phyloP scores from a whole-genome alignment of 2,888 invertebrate species.

The Megalurothrips usitatus region DNA sequence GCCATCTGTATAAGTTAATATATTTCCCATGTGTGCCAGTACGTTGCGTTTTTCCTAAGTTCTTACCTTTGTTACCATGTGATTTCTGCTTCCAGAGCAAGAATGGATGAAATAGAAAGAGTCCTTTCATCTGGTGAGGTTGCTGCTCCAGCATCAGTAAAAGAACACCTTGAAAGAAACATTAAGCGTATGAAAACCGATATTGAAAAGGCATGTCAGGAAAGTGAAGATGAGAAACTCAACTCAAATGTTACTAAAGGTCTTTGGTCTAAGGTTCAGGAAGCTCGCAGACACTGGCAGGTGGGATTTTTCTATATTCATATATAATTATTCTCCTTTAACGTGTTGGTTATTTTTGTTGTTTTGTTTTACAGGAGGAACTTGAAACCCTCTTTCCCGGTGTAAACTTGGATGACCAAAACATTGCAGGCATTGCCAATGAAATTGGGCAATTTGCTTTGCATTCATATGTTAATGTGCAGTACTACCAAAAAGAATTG shows the following conservation, averaged over 20 bases:
- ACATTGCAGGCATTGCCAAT: slow-evolving; percentile 56
- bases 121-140: slow-evolving; percentile 47
- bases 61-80: background rate
- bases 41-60: too few species aligned
- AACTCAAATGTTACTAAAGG: slow-evolving; percentile 63
- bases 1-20: background rate
- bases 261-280: slow-evolving; percentile 74
- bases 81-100: slow-evolving; percentile 38
- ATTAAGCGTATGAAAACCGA: slow-evolving; percentile 52
- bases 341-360: background rate
- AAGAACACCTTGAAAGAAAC: slow-evolving; percentile 44
- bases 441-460: slow-evolving; percentile 74
- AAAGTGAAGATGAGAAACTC: slow-evolving; percentile 55
- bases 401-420: slow-evolving; percentile 62
- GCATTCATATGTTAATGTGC: slow-evolving; percentile 71
- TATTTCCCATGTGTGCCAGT: background rate
- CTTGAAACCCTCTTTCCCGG: slow-evolving; percentile 68
- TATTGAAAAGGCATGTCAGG: slow-evolving; percentile 56
- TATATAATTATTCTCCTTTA: background rate
- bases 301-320: slow-evolving; percentile 36
- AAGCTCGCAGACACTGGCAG: slow-evolving; percentile 49
- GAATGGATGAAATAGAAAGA: slow-evolving; percentile 47
- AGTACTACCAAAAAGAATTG: slow-evolving; percentile 71
- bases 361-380: slow-evolving; percentile 49
- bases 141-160: slow-evolving; percentile 45